These are phyloP conservation scores for Xestia rhomboidea DNA, from an alignment of 2,888 invertebrate genomes.

Conservation along the genomic window DNA sequence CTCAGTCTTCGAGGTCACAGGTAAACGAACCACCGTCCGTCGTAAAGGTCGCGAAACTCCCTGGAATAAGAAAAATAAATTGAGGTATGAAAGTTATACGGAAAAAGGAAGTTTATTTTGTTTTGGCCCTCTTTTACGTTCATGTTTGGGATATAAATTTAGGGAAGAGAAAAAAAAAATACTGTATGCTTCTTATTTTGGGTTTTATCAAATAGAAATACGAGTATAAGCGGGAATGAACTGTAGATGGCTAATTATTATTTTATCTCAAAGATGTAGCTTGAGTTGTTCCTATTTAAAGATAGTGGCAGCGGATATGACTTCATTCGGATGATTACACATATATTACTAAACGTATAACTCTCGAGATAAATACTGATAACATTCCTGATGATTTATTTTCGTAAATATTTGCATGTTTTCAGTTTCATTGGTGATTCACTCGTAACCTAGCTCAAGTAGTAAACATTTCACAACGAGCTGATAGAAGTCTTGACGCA, in stretches of 20 bases:
- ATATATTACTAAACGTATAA: slow-evolving; percentile 42
- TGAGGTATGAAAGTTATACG: slow-evolving; percentile 29
- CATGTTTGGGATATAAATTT: slow-evolving; percentile 1
- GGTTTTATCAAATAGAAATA: slow-evolving; percentile 2
- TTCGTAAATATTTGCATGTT: slow-evolving; percentile 65
- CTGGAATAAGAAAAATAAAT: slow-evolving; percentile 29
- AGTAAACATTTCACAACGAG: slow-evolving; percentile 48
- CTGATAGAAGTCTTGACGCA: slow-evolving; percentile 52
- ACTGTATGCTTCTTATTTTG: background rate
- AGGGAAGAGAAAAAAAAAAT: background rate
- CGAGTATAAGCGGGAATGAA: slow-evolving; percentile 27
- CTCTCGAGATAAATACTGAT: slow-evolving; percentile 53
- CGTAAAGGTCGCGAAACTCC: slow-evolving; percentile 8
- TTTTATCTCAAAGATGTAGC: slow-evolving; percentile 40
- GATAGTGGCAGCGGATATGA: slow-evolving; percentile 57
- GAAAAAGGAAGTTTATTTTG: slow-evolving; percentile 9
- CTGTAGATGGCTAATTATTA: slow-evolving; percentile 15
- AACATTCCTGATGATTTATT: slow-evolving; percentile 58
- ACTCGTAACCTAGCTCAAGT: slow-evolving; percentile 38
- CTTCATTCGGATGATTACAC: slow-evolving; percentile 51
- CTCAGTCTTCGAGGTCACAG: slow-evolving; percentile 36
- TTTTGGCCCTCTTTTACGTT: slow-evolving; percentile 4
- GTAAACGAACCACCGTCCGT: slow-evolving; percentile 14
- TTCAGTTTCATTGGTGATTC: slow-evolving; percentile 60
- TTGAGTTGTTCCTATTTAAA: slow-evolving; percentile 31